Evolutionary conservation across 2,113 vertebrate genomes (phyloP), one percentile per base, ranked within the genome.

Genomic region (Otocyon megalotis): DNA sequence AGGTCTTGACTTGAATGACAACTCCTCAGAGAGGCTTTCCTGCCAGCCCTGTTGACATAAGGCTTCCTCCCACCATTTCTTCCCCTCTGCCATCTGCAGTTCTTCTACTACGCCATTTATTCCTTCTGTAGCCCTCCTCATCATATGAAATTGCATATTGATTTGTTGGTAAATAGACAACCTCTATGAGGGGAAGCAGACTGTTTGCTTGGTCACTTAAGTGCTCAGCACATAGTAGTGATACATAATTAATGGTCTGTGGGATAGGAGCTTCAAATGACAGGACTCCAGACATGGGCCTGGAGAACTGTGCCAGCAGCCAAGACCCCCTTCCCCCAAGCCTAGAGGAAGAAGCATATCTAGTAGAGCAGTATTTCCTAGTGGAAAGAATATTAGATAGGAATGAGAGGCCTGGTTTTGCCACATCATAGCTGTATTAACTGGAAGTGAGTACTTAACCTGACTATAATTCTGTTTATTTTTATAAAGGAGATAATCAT

Each of bases 1-100:
- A 87, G 58, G 32, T 96, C 79, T 96, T 92, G 72, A 26, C 37
- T 97, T 76, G 65, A 79, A 37, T 93, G 81, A 65, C 65, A 85
- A 35, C 58, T 69, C 4, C 32, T 53, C n/a, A 48, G 58, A 90
- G 85, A 94, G 26, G 30, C 54, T 81, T 93, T 97, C 48, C 53
- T 60, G 89, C 77, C 37, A 91, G 77, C 4, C 19, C 32, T 54
- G 5, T 13, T 24, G 35, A 43, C 22, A 32, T 26, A 26, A 63
- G 30, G 3, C n/a, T 86, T 94, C n/a, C 53, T 79, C 20, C 56
- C 53, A 56, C 22, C 50, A 12, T 58, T 43, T 67, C 58, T 19
- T 19, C 14, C 65, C 22, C 26, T 81, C 32, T 28, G 16, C 32
- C 71, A 86, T 35, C 17, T 62, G 54, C 32, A 72, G 37, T 81